Base-by-base conservation (phyloP, 2,888 invertebrate genomes). In the Clepsis dumicolana region DNA sequence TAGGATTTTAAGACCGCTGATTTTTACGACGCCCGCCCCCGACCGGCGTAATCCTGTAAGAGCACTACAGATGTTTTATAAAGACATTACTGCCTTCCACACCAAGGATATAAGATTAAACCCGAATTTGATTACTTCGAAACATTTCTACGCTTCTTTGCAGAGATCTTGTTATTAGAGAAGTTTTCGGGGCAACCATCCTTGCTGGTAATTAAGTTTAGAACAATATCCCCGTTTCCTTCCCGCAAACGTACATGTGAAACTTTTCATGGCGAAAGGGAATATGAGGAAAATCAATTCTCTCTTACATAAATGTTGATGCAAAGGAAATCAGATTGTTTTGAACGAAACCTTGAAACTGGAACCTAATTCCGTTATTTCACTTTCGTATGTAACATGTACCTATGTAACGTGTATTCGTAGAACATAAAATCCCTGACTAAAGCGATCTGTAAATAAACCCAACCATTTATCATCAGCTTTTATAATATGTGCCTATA, bases 1-100 rank as follows among this genome's bases (percentile, higher is more conserved):
- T 44, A 44, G 32, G 50, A 65, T 67, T 61, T 68, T 52, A 29
- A 44, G 68, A 52, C 32, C 57, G 44, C 44, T 44, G 59, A 68
- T 64, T 68, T 68, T 64, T 59, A 64, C 38, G 50, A 24, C 52
- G 14, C 41, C 57, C 57, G 35, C 57, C 18, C 48, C 10, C 12
- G 12, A n/a, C 41, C n/a, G 25, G 7, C 53, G 53, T 60, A 38
- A 57, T 35, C 32, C 18, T 16, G 32, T 52, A 21, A 29, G 5
- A 61, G n/a, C 48, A 29, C 29, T 48, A 50, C 24, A 24, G 48
- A 29, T 21, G 41, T 48, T 61, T 52, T 50, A 59, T 50, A 50
- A 62, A 50, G 32, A 41, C 35, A 24, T 56, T 56, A 21, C 32
- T 12, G 41, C 14, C 24, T 38, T 57, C 38, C 38, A 21, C 14